Conservation (phyloP, 2,113 vertebrate genomes). For the Passer domesticus region DNA sequence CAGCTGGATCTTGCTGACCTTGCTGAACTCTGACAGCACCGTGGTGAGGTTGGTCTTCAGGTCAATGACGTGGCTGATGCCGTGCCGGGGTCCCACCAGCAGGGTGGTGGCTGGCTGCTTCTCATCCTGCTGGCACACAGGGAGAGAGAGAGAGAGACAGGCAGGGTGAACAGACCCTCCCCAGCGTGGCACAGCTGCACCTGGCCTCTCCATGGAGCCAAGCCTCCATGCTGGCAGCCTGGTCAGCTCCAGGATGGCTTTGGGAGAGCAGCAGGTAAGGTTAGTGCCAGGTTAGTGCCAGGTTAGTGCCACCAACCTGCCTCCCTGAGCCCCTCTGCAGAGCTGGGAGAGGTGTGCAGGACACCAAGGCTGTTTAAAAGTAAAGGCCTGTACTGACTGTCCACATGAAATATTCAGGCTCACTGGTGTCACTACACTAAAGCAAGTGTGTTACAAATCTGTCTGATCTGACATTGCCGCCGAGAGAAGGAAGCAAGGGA, state of each 20-base stretch:
- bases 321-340: not conserved
- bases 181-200: not conserved
- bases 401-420: constrained; percentile 36
- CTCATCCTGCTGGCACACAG: constrained; percentile 79
- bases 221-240: not conserved
- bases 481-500: not conserved
- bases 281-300: not conserved
- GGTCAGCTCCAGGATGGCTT: not conserved
- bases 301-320: not conserved
- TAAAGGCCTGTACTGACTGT: not conserved
- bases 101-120: constrained; percentile 93
- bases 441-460: not conserved
- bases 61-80: constrained; percentile 98
- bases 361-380: not conserved
- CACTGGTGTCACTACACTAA: not conserved
- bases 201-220: not conserved
- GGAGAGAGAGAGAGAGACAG: not conserved
- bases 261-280: not conserved
- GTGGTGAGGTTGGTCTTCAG: constrained; percentile 98
- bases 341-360: not conserved
- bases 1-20: constrained; percentile 95
- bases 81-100: constrained; percentile 93
- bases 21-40: constrained; percentile 93
- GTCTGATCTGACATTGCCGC: not conserved
- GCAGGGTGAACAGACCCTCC: not conserved